Base-by-base conservation (phyloP, 2,797 vertebrate genomes). In the Poecilia gillii region DNA sequence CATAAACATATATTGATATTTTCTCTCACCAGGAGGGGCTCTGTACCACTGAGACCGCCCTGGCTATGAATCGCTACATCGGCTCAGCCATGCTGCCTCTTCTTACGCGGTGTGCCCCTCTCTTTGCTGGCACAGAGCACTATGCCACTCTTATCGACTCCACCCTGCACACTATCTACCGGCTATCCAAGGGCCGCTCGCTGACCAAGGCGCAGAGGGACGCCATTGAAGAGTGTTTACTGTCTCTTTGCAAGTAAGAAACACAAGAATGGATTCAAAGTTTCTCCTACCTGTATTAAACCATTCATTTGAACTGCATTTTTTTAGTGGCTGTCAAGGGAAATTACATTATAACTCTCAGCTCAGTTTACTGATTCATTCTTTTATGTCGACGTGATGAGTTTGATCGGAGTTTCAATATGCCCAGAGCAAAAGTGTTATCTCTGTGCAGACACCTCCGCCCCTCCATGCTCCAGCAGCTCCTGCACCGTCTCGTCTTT, bases 151-250 rank as follows among this genome's bases (percentile, higher is more conserved):
- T 99, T 74, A 96, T 99, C 53, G 98, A 99, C 95, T 99, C 98
- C 83, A 98, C 94, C 0, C 97, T 99, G 62, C 97, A 99, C 93
- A 99, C 98, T 77, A 97, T 99, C 90, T 99, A 99, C 81, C 96
- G 98, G 76, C 96, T 99, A 20, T 99, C 98, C 90, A 99, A 99
- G 85, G 98, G 99, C 23, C 97, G 97, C 0, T 98, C 98, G 0
- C 97, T 99, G 91, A 99, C 98, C 74, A 99, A 99, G 94, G 99
- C 98, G 36, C 99, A 99, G 86, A 96, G 99, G 84, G 98, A 99
- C 33, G 98, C 98, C 68, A 99, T 99, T 71, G 98, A 99, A 93
- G 98, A 99, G 90, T 99, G 98, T 83, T 93, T 99, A 82, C 97
- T 99, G 79, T 95, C 98, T 53, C 96, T 99, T 82, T 99, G 98